Percentiles rank a stretch among this genome's conserved stretches.
Evolutionary conservation across 2,797 vertebrate genomes (phyloP).

Genomic region (Ficedula albicollis): DNA sequence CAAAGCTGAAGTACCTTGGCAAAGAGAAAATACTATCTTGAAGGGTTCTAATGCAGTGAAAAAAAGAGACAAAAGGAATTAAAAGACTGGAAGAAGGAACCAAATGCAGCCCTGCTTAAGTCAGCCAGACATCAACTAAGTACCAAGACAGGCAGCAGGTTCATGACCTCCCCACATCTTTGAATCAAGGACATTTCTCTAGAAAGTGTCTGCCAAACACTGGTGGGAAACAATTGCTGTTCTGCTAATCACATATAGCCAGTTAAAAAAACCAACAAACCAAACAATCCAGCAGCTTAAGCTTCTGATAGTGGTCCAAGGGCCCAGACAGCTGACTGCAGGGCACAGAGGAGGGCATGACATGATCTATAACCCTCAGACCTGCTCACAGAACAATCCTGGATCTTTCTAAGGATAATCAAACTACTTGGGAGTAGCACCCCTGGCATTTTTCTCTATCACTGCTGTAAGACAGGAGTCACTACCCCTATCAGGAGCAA

Average conservation of each 20-base stretch:
- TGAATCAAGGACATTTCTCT: not conserved
- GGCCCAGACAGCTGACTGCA: not conserved
- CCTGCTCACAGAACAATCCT: not conserved
- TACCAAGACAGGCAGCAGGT: not conserved
- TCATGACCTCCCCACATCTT: not conserved
- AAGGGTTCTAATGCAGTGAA: constrained; percentile 28
- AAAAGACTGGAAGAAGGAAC: not conserved
- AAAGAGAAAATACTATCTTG: constrained; percentile 9
- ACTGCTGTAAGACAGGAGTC: not conserved
- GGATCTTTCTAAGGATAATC: not conserved
- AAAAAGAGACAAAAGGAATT: not conserved
- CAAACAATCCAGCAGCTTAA: not conserved
- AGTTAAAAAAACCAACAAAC: not conserved
- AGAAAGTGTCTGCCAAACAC: not conserved
- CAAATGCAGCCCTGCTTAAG: rapidly evolving
- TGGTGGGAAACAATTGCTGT: not conserved
- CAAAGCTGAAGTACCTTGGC: not conserved
- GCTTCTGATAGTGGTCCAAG: not conserved
- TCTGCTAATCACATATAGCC: not conserved
- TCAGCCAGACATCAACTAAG: not conserved
- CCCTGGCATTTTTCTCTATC: not conserved
- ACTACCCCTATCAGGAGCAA: not conserved
- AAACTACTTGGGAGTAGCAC: not conserved
- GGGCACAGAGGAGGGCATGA: rapidly evolving
- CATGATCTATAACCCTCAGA: not conserved